These are phyloP conservation scores for Plectrocnemia conspersa DNA, from an alignment of 1,140 invertebrate species.

Conservation along the genomic window DNA sequence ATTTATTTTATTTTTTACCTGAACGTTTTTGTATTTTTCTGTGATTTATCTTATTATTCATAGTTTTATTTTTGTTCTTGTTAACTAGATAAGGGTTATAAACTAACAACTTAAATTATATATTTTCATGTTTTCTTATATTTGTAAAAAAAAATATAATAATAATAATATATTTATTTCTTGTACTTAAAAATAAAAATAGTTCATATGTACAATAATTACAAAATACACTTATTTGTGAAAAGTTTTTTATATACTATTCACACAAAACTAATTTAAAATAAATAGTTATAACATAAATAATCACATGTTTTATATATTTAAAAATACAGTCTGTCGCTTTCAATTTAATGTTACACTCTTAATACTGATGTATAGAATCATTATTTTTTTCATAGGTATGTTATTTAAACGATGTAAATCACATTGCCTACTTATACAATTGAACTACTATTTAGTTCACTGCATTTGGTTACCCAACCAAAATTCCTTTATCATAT, in stretches of 20 bases:
- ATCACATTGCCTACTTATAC: not conserved
- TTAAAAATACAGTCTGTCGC: conserved; percentile 4
- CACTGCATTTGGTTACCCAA: conserved; percentile 46
- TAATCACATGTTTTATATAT: not conserved
- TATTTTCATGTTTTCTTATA: not conserved
- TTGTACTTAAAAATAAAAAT: not conserved
- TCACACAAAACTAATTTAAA: not conserved
- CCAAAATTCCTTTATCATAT: conserved; percentile 80
- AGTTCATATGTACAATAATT: not conserved
- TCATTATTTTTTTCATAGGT: not conserved
- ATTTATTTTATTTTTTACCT: too few species aligned
- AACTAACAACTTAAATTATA: too few species aligned
- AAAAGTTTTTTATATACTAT: not conserved
- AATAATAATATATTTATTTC: not conserved
- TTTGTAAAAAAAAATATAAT: not conserved
- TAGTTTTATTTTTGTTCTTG: too few species aligned
- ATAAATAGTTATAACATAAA: not conserved
- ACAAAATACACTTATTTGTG: not conserved
- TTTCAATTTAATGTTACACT: not conserved
- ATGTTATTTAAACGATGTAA: too few species aligned
- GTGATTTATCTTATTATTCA: too few species aligned
- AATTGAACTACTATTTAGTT: not conserved
- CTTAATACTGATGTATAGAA: not conserved
- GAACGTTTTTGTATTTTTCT: too few species aligned
- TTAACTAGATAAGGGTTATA: too few species aligned